Evolutionary conservation across 2,797 vertebrate species (phyloP).

Genomic region (Cossypha dichroa): DNA sequence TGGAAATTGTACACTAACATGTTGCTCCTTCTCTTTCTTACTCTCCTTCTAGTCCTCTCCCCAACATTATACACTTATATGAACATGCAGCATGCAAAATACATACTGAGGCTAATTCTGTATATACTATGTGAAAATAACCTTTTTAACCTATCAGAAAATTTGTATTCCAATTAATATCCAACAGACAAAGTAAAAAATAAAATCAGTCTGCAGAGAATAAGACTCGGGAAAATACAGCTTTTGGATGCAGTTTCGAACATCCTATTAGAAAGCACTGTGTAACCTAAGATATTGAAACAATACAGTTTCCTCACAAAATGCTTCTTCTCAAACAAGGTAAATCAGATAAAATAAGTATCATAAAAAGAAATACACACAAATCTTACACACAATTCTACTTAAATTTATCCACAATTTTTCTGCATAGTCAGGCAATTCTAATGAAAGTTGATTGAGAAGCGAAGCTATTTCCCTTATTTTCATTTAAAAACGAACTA

Average conservation of each 20-base stretch:
- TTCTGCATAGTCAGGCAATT: neutral
- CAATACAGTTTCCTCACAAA: neutral
- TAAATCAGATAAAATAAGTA: neutral
- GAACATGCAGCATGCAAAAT: neutral
- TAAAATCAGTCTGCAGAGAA: neutral
- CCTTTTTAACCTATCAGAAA: neutral
- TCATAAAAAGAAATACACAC: neutral
- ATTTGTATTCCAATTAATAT: neutral
- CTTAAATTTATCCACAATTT: neutral
- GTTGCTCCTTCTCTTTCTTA: neutral
- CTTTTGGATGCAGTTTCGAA: neutral
- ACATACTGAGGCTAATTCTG: neutral
- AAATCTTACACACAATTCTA: neutral
- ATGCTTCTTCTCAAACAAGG: neutral
- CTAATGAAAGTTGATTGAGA: neutral
- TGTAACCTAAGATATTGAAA: neutral
- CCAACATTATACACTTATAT: neutral
- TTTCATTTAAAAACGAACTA: neutral
- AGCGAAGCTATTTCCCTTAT: neutral
- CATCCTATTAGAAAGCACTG: neutral
- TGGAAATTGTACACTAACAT: fast-evolving
- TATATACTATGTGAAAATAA: neutral
- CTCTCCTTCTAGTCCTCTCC: neutral
- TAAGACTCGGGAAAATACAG: neutral
- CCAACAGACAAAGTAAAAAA: neutral